Conservation (phyloP, 2,888 invertebrate genomes). For the Eupithecia insigniata region DNA sequence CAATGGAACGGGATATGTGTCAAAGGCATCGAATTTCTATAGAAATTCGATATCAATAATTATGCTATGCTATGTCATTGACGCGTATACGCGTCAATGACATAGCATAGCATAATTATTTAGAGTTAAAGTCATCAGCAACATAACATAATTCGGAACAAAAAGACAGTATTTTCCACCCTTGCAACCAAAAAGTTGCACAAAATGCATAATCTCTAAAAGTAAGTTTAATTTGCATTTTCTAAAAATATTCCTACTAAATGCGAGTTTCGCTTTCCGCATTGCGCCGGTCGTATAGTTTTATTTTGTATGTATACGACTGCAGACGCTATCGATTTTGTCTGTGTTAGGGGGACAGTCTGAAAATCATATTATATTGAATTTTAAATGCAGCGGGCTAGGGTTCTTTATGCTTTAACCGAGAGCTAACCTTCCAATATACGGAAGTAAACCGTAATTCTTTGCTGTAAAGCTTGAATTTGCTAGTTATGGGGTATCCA, state of each 20-base stretch:
- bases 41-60: too few species aligned
- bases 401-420: constrained; percentile 57
- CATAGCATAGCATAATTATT: not conserved
- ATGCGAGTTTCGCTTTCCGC: constrained; percentile 49
- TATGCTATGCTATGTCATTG: not conserved
- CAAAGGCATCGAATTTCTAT: not conserved
- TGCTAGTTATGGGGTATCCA: constrained; percentile 31
- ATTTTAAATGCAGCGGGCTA: constrained; percentile 75
- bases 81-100: not conserved
- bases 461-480: constrained; percentile 37
- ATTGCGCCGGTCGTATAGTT: constrained; percentile 53
- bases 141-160: not conserved
- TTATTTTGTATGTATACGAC: constrained; percentile 70
- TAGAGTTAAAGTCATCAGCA: too few species aligned
- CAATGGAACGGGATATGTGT: not conserved
- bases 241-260: constrained; percentile 27
- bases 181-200: not conserved
- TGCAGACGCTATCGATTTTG: constrained; percentile 83
- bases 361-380: constrained; percentile 81
- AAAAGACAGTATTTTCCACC: not conserved
- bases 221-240: constrained; percentile 26
- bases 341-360: constrained; percentile 82
- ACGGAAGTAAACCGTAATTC: constrained; percentile 27
- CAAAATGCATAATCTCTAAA: not conserved
- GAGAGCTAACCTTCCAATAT: constrained; percentile 14